A percentile compares a stretch with the other conserved stretches of the same genome.
Conservation (phyloP, 2,113 vertebrate species). For the Archilochus colubris region DNA sequence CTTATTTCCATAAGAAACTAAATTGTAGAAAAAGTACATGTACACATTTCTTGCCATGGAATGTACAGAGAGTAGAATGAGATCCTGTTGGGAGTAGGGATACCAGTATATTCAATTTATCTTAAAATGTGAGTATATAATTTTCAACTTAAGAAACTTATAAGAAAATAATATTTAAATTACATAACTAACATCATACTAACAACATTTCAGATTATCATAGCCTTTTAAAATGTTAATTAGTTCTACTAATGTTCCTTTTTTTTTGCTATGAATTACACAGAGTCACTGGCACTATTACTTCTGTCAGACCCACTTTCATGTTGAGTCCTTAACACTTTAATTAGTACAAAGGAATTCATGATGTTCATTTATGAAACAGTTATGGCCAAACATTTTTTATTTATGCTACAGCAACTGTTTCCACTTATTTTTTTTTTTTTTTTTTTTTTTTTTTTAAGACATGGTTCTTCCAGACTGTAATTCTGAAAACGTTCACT, state of each 20-base stretch:
- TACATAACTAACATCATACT: neutral
- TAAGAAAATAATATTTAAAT: constrained; percentile 39
- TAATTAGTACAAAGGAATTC: neutral
- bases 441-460: neutral
- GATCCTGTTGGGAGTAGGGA: neutral
- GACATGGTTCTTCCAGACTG: neutral
- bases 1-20: neutral
- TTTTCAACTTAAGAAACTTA: constrained; percentile 22
- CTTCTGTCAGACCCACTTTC: neutral
- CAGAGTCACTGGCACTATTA: neutral
- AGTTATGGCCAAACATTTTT: neutral
- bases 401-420: neutral
- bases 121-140: constrained; percentile 8
- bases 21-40: neutral
- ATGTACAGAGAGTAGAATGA: neutral
- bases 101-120: neutral
- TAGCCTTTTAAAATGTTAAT: constrained; percentile 22
- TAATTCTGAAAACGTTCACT: neutral
- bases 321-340: neutral
- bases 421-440: neutral
- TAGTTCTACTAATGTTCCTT: neutral
- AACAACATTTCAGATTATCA: neutral
- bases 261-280: constrained; percentile 9
- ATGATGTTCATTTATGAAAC: neutral
- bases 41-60: neutral